A percentile compares a stretch with the other conserved stretches of the same genome.
phyloP scores from a whole-genome alignment of 2,888 invertebrate genomes.

The Anodontia alba region DNA sequence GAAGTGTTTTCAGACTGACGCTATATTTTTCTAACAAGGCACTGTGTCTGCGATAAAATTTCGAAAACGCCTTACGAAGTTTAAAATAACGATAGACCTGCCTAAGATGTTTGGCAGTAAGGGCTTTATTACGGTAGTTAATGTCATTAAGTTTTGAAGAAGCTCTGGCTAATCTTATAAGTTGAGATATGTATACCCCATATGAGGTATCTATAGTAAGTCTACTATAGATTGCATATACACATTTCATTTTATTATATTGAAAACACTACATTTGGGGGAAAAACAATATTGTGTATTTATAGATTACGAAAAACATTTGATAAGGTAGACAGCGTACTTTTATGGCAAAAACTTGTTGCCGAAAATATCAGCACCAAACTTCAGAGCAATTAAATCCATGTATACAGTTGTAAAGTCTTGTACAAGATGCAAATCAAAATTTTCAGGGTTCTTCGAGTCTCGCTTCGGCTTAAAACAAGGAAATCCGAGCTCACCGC shows the following conservation, averaged over 20 bases:
- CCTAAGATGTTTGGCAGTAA: too few species aligned
- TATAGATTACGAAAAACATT: slow-evolving; percentile 12
- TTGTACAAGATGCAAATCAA: slow-evolving; percentile 25
- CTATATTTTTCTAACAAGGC: too few species aligned
- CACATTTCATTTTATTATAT: neutral
- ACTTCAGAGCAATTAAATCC: slow-evolving; percentile 17
- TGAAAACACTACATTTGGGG: neutral
- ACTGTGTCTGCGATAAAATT: too few species aligned
- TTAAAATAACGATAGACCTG: too few species aligned
- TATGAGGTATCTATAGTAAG: too few species aligned
- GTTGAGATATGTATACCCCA: too few species aligned
- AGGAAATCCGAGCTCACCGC: slow-evolving; percentile 32
- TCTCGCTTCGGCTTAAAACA: slow-evolving; percentile 41
- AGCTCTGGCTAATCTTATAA: too few species aligned
- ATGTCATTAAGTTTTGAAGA: too few species aligned
- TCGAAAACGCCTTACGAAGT: too few species aligned
- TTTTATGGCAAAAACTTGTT: slow-evolving; percentile 29
- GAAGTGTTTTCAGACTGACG: too few species aligned
- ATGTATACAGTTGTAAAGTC: slow-evolving; percentile 39
- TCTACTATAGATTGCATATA: slow-evolving; percentile 5
- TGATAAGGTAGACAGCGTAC: neutral
- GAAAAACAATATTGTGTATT: slow-evolving; percentile 14
- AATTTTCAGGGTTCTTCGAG: slow-evolving; percentile 12
- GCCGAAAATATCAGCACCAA: slow-evolving; percentile 34
- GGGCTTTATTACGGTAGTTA: too few species aligned